Conservation (phyloP, 2,888 invertebrate species). For the Dryomyza anilis region DNA sequence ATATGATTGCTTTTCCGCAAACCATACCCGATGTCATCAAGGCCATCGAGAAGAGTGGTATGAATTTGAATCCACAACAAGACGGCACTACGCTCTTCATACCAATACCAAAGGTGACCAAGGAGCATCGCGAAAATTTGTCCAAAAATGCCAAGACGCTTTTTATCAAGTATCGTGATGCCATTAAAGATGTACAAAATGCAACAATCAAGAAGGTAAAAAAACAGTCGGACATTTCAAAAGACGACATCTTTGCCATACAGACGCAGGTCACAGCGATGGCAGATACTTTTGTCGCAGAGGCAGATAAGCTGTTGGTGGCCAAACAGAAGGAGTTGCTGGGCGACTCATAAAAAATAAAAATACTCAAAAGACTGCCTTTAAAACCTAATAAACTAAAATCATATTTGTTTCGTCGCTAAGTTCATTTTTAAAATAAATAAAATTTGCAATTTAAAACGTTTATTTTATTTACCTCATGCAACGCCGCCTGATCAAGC, state of each 20-base stretch:
- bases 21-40: constrained; percentile 79
- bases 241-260: constrained; percentile 71
- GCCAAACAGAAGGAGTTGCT: constrained; percentile 79
- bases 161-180: constrained; percentile 78
- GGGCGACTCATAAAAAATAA: constrained; percentile 56
- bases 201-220: constrained; percentile 74
- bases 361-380: too few relatives aligned
- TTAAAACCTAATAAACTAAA: background rate
- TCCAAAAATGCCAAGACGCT: constrained; percentile 85
- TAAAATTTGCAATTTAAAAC: background rate
- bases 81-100: constrained; percentile 90
- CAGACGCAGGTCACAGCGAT: constrained; percentile 74
- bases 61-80: constrained; percentile 93
- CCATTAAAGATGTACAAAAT: constrained; percentile 77
- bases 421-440: too few relatives aligned
- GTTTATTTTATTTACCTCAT: constrained; percentile 35
- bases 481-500: constrained; percentile 61
- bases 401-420: background rate
- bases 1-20: constrained; percentile 84
- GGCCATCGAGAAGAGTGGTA: constrained; percentile 78
- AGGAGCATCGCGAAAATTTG: constrained; percentile 87
- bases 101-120: constrained; percentile 90
- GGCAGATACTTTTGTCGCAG: constrained; percentile 70
- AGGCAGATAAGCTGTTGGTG: constrained; percentile 71
- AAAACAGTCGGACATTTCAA: constrained; percentile 71